A percentile compares a stretch with the other conserved stretches of the same genome.
Conservation (phyloP, 2,797 vertebrate genomes). For the Clarias fuscus region DNA sequence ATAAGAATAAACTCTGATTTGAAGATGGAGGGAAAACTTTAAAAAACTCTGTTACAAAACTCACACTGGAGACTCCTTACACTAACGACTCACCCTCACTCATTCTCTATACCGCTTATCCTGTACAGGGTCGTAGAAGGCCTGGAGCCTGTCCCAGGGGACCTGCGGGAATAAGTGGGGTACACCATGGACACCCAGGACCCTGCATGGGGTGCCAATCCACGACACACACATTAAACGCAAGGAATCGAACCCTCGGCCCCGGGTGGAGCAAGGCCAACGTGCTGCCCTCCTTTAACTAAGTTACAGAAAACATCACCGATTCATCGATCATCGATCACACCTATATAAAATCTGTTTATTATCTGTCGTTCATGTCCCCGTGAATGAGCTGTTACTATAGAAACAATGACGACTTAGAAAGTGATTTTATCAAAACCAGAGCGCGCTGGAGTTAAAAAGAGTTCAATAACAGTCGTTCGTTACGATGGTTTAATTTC, state of each 20-base stretch:
- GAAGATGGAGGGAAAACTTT: not conserved
- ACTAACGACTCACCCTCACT: no score
- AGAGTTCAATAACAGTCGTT: not conserved
- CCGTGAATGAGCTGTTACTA: not conserved
- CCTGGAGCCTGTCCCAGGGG: no score
- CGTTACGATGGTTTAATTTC: not conserved
- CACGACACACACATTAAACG: no score
- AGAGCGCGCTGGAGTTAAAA: not conserved
- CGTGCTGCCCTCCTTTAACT: not conserved
- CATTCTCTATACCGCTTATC: no score
- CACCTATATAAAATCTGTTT: not conserved
- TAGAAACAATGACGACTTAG: not conserved
- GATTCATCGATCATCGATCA: not conserved
- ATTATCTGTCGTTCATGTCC: not conserved
- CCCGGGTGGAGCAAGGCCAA: no score
- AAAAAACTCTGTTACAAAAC: not conserved
- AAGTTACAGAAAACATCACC: not conserved
- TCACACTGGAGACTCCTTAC: not conserved
- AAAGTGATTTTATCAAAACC: not conserved
- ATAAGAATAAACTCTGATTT: not conserved
- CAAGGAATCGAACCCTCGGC: no score
- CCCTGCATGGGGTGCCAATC: no score
- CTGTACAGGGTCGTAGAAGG: no score
- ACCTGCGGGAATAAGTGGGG: no score
- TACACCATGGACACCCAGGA: no score